Base-by-base conservation (phyloP, 2,113 vertebrate species). In the Anolis sagrei region DNA sequence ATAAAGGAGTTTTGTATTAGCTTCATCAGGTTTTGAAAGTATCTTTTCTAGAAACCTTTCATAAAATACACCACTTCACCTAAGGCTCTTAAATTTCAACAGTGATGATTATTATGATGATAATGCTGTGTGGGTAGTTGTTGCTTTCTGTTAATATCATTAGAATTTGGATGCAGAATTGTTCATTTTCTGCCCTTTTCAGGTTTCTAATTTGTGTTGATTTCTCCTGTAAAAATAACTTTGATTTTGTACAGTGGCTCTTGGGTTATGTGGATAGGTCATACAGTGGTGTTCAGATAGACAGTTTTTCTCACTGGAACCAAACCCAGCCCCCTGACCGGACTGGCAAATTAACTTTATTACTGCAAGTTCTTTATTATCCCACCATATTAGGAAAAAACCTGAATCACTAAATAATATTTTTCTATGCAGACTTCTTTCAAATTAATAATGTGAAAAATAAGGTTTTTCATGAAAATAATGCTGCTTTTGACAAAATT, bases 321-420 rank as follows among this genome's bases (percentile, higher is more conserved):
- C 79, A 81, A 27, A 81, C n/a, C 14, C 25, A 23, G 1, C 68
- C n/a, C 21, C 18, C 51, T 27, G n/a, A 54, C 34, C n/a, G 8
- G 8, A 29, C 27, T 48, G 27, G 6, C n/a, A 51, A 9, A 70
- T 69, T 51, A 70, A 70, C 11, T 18, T 81, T 69, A 81, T 51
- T 81, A 70, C 23, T 70, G 9, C 66, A 81, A 70, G 70, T 70
- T 70, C 48, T 69, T 69, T 81, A 70, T 54, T 44, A 36, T 64
- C 34, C 2, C 49, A 51, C 10, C 21, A 27, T 70, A n/a, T 70
- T 7, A 16, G n/a, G 39, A 44, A 44, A 49, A 69, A 44, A 69
- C n/a, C 18, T 49, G 1, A n/a, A 80, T 79, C 29, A 36, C 27
- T 13, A 25, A 10, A 5, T n/a, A 48, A 16, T 21, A 6, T 19